Evolutionary conservation across 1,140 invertebrate species (phyloP).

Genomic region (Procambarus virginalis): DNA sequence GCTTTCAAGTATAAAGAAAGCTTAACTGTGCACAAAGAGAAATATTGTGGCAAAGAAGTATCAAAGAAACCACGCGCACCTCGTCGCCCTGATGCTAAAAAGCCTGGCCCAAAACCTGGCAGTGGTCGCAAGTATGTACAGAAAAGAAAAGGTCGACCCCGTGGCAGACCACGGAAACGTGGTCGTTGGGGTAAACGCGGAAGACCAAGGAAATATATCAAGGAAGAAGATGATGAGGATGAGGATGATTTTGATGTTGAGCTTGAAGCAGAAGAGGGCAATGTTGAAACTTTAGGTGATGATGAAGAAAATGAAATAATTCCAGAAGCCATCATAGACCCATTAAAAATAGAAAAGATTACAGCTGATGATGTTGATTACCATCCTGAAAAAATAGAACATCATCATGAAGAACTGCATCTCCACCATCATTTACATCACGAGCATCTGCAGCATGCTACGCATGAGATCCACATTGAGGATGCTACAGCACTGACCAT

Average conservation of each 20-base stretch:
- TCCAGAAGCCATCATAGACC: slow-evolving; percentile 63
- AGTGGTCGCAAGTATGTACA: slow-evolving; percentile 70
- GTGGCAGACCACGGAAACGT: slow-evolving; percentile 66
- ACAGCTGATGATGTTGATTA: slow-evolving; percentile 40
- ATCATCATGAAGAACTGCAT: slow-evolving; percentile 23
- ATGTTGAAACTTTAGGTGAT: slow-evolving; percentile 30
- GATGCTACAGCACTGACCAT: slow-evolving; percentile 61
- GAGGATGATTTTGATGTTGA: slow-evolving; percentile 56
- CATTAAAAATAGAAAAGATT: slow-evolving; percentile 62
- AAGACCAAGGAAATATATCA: slow-evolving; percentile 52
- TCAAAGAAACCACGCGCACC: slow-evolving; percentile 68
- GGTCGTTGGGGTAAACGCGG: slow-evolving; percentile 56
- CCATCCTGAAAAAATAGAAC: slow-evolving; percentile 19
- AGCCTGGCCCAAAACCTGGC: slow-evolving; percentile 69
- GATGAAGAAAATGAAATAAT: slow-evolving; percentile 47
- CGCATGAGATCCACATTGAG: slow-evolving; percentile 66
- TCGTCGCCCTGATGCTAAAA: slow-evolving; percentile 69
- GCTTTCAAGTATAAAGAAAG: slow-evolving; percentile 70
- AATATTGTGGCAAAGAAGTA: slow-evolving; percentile 68
- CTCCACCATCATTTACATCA: slow-evolving; percentile 49
- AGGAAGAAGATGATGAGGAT: slow-evolving; percentile 60
- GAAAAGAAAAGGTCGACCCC: slow-evolving; percentile 67
- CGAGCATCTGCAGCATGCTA: slow-evolving; percentile 60
- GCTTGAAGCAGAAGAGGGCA: slow-evolving; percentile 43
- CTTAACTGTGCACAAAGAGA: slow-evolving; percentile 70